These are phyloP conservation scores for Pocillopora verrucosa DNA, from an alignment of 64 coral and sea anemone species.

Conservation along the genomic window DNA sequence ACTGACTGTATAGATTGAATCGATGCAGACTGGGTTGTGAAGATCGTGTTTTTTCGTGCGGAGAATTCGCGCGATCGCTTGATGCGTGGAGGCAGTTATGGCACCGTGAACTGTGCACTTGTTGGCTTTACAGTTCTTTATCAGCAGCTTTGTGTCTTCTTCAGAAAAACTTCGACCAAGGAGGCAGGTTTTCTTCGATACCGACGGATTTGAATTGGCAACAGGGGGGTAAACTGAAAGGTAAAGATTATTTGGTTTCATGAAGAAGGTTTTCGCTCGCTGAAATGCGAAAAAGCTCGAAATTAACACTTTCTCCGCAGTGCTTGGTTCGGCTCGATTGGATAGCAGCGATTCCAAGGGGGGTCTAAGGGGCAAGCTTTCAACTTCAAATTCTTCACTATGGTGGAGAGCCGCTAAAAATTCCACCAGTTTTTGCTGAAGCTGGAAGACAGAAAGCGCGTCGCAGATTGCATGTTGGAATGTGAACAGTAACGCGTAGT, in stretches of 20 bases:
- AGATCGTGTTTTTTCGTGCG: slow-evolving; percentile 19
- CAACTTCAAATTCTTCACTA: slow-evolving; percentile 23
- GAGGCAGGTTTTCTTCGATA: slow-evolving; percentile 56
- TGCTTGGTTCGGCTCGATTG: background rate
- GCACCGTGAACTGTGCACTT: slow-evolving; percentile 59
- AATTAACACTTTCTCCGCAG: slow-evolving; percentile 39
- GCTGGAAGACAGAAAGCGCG: slow-evolving; percentile 36
- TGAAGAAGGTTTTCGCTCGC: slow-evolving; percentile 13
- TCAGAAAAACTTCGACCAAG: slow-evolving; percentile 24
- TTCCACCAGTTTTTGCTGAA: slow-evolving; percentile 16
- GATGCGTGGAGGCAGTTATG: slow-evolving; percentile 45
- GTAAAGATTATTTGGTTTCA: slow-evolving; percentile 55
- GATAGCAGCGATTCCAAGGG: slow-evolving; percentile 1
- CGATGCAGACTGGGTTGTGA: slow-evolving; percentile 20
- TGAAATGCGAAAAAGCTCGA: slow-evolving; percentile 37
- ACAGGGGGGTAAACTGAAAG: slow-evolving; percentile 63
- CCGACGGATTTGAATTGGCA: slow-evolving; percentile 12
- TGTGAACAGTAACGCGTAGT: slow-evolving; percentile 33
- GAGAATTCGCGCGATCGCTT: slow-evolving; percentile 53
- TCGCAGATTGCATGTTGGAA: slow-evolving; percentile 55
- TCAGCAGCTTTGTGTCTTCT: slow-evolving; percentile 48
- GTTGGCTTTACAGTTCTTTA: slow-evolving; percentile 39
- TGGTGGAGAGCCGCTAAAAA: slow-evolving; percentile 21
- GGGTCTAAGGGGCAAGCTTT: slow-evolving; percentile 38
- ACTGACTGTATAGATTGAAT: slow-evolving; percentile 27